Conservation (phyloP, 2,888 invertebrate genomes). For the Aphodius granarius region DNA sequence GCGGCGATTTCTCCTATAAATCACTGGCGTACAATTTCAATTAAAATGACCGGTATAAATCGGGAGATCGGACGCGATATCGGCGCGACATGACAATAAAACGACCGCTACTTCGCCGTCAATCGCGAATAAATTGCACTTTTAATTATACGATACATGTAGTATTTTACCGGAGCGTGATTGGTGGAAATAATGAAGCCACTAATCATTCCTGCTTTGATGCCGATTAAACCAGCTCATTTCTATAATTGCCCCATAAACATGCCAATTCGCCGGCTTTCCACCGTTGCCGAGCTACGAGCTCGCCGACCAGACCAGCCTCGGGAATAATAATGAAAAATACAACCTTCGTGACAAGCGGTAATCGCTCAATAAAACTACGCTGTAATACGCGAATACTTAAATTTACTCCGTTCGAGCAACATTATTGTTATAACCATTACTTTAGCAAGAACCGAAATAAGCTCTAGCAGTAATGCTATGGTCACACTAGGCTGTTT, state of each 20-base stretch:
- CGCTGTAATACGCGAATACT: not conserved
- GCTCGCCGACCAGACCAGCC: not conserved
- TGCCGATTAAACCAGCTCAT: slow-evolving; percentile 52
- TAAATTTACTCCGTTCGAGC: not conserved
- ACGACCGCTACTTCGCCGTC: slow-evolving; percentile 36
- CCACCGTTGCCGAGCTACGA: slow-evolving; percentile 34
- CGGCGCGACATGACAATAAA: slow-evolving; percentile 44
- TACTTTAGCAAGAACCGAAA: too few species aligned
- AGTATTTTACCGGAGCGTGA: slow-evolving; percentile 49
- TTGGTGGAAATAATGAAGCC: slow-evolving; percentile 54
- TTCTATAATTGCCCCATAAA: slow-evolving; percentile 53
- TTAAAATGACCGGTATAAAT: slow-evolving; percentile 44
- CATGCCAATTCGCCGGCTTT: slow-evolving; percentile 49
- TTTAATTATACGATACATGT: slow-evolving; percentile 51
- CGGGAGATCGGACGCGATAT: slow-evolving; percentile 42
- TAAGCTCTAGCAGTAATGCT: too few species aligned
- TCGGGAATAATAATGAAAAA: not conserved
- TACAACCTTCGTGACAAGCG: slow-evolving; percentile 4
- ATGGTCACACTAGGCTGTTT: too few species aligned
- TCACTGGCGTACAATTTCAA: slow-evolving; percentile 39
- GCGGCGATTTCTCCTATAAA: slow-evolving; percentile 22
- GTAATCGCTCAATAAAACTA: slow-evolving; percentile 10
- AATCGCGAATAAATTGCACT: slow-evolving; percentile 50
- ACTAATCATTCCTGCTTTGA: slow-evolving; percentile 51
- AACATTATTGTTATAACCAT: slow-evolving; percentile 1